Base-by-base conservation (phyloP, 2,797 vertebrate species). In the Sebastes ruberrimus region DNA sequence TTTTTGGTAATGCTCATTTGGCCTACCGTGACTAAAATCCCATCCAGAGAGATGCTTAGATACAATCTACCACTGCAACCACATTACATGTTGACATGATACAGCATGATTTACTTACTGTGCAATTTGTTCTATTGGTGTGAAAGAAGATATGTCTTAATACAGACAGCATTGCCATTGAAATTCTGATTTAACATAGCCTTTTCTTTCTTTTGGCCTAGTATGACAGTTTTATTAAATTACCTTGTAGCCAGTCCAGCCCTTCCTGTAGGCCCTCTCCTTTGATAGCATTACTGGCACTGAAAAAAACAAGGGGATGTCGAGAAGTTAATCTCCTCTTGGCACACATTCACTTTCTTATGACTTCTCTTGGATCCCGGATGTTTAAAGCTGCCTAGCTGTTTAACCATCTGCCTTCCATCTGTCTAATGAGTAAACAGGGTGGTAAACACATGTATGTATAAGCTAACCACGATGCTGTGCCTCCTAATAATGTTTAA, bases 211-310 rank as follows among this genome's bases (percentile, higher is more conserved):
- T 25, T 69, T 69, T 52, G 32, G 20, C 16, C 32, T 18, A 25
- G 6, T 46, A 10, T 75, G 11, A 27, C 2, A 7, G 14, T 73
- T 60, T 66, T 13, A 67, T 56, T 22, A 16, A 18, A 67, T 78
- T 97, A 99, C 98, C 98, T 96, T 99, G 98, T 65, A 99, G 96
- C 98, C 98, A 99, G 90, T 98, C 98, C 82, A 99, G 95, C 32
- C 98, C 98, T 91, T 99, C 98, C 87, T 98, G 97, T 10, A 99
- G 92, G 64, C 98, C 98, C 85, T 99, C 98, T 84, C 97, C 98
- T 94, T 97, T 98, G 78, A 99, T 94, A 72, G 98, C 98, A 87
- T 99, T 96, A 87, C 98, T 99, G 82, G 98, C 97, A 93, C 98
- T 99, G 92, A 91, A 96, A 96, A 64, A 93, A 90, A 8, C 27